Evolutionary conservation across 1,140 invertebrate genomes (phyloP).

Genomic region (Polypedilum pembai): DNA sequence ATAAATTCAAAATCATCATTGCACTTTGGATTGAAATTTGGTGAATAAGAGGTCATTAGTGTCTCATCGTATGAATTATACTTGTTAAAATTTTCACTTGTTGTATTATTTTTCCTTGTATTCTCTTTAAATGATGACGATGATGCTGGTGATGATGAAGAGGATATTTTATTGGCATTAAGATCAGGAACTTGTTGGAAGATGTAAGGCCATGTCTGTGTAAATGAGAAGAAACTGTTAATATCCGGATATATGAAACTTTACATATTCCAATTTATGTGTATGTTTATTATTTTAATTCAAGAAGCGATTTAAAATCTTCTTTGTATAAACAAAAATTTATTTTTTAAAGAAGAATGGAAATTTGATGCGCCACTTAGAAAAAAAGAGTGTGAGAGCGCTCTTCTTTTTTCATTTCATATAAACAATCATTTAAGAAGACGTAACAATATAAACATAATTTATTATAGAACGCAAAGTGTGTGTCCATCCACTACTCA

Average conservation of each 20-base stretch:
- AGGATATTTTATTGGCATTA: neutral
- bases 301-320: neutral
- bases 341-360: neutral
- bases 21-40: neutral
- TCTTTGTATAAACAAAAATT: neutral
- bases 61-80: neutral
- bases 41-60: neutral
- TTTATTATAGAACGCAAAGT: too few relatives aligned
- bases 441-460: too few relatives aligned
- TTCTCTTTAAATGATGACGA: neutral
- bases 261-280: neutral
- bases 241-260: neutral
- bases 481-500: too few relatives aligned
- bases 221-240: neutral
- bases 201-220: slow-evolving; percentile 8
- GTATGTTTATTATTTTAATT: neutral
- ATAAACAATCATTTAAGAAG: too few relatives aligned
- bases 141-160: neutral
- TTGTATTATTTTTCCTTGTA: neutral
- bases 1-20: neutral
- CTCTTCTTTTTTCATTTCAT: too few relatives aligned
- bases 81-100: neutral
- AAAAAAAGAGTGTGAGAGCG: too few relatives aligned
- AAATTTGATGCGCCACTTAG: slow-evolving; percentile 20
- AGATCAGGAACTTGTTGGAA: neutral